Evolutionary conservation across 2,797 vertebrate genomes (phyloP).

Genomic region (Rhyacichthys aspro): DNA sequence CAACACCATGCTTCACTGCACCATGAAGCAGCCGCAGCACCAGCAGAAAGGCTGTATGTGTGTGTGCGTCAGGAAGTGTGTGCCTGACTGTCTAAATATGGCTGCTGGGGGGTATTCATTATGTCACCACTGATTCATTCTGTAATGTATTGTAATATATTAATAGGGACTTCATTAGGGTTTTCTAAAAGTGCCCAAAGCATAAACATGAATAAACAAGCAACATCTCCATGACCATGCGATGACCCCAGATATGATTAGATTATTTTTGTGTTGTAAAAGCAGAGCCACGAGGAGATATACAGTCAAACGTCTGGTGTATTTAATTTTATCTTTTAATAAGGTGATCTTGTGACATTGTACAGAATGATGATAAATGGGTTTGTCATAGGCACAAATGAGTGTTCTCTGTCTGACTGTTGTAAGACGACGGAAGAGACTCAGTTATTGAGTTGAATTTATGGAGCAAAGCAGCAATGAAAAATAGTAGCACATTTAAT

Average conservation of each 20-base stretch:
- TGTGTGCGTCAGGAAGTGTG: conserved; percentile 26
- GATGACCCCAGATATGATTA: background rate
- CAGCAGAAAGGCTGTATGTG: conserved; percentile 38
- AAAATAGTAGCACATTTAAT: no score
- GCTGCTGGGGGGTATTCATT: conserved; percentile 26
- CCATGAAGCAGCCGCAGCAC: conserved; percentile 42
- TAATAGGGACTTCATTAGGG: conserved; percentile 27
- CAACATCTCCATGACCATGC: background rate
- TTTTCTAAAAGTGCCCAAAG: conserved; percentile 26
- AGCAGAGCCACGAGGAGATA: background rate
- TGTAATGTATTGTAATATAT: conserved; percentile 16
- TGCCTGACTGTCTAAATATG: conserved; percentile 22
- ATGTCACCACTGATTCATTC: conserved; percentile 34
- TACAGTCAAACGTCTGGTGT: background rate
- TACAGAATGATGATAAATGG: no score
- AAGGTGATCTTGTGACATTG: no score
- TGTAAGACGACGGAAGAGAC: no score
- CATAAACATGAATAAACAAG: conserved; percentile 17
- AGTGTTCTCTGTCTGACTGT: no score
- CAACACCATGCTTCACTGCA: conserved; percentile 69
- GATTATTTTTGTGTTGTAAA: background rate
- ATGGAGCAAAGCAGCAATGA: no score
- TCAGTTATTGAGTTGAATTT: no score
- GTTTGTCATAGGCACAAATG: no score
- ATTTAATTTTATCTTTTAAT: background rate